Conservation (phyloP, 1,140 invertebrate genomes). For the Drosophila oshimai region DNA sequence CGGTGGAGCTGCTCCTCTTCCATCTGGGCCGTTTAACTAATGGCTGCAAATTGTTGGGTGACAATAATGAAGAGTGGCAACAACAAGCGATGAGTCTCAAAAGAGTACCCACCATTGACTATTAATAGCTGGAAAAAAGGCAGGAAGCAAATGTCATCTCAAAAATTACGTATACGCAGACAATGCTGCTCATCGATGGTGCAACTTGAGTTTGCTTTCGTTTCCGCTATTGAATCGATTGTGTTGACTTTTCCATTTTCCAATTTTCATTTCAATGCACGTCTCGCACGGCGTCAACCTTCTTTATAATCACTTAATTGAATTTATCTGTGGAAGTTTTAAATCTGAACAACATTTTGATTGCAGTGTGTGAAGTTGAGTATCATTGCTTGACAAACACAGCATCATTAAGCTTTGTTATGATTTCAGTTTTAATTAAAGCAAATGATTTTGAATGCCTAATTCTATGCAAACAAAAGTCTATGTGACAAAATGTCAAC, state of each 20-base stretch:
- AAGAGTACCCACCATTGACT: background rate
- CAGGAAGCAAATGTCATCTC: constrained; percentile 53
- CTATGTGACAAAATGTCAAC: background rate
- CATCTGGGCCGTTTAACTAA: constrained; percentile 35
- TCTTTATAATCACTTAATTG: background rate
- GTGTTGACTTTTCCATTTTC: background rate
- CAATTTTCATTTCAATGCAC: background rate
- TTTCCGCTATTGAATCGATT: constrained; percentile 2
- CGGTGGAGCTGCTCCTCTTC: constrained; percentile 12
- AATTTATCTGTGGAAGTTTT: background rate
- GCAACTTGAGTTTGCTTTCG: background rate
- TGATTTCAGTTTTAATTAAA: background rate
- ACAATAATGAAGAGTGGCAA: constrained; percentile 21
- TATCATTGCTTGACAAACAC: background rate
- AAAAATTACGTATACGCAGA: constrained; percentile 26
- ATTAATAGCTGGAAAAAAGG: constrained; percentile 41
- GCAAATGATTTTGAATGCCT: background rate
- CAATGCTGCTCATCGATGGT: constrained; percentile 14
- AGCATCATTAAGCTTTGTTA: background rate
- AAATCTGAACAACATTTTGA: background rate
- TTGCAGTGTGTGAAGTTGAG: background rate
- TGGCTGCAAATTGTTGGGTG: constrained; percentile 37
- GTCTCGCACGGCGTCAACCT: background rate
- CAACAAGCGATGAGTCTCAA: background rate
- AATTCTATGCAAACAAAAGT: background rate